Conservation (phyloP, 2,797 vertebrate species). For the Momotus momota region DNA sequence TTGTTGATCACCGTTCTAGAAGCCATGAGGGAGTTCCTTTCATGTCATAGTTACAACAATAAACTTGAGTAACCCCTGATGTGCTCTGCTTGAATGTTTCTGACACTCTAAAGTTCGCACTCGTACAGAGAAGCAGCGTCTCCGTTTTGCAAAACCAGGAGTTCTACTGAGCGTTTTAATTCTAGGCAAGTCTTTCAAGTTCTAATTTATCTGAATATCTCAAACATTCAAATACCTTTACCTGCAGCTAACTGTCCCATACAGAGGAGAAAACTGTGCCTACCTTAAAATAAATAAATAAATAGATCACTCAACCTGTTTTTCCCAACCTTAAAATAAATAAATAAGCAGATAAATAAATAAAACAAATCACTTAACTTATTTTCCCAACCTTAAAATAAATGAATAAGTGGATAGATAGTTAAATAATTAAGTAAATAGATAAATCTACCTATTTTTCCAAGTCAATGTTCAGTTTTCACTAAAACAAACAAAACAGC, state of each 20-base stretch:
- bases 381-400: no score
- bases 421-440: no score
- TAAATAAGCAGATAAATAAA: no score
- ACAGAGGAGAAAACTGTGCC: neutral
- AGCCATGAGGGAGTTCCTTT: neutral
- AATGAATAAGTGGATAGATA: no score
- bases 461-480: neutral
- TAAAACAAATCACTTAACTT: no score
- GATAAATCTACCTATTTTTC: neutral
- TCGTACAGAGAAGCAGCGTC: neutral
- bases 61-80: neutral
- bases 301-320: no score
- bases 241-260: neutral
- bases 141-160: neutral
- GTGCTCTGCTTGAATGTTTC: neutral
- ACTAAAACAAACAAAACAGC: neutral
- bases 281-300: neutral
- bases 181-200: conserved; percentile 3
- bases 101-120: neutral
- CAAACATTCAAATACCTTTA: neutral
- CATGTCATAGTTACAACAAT: neutral
- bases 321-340: no score
- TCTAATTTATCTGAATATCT: neutral
- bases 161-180: neutral
- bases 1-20: conserved; percentile 30